Percentiles rank a stretch among this genome's conserved stretches.
Conservation (phyloP, 2,888 invertebrate genomes). For the Drosophila mercatorum region DNA sequence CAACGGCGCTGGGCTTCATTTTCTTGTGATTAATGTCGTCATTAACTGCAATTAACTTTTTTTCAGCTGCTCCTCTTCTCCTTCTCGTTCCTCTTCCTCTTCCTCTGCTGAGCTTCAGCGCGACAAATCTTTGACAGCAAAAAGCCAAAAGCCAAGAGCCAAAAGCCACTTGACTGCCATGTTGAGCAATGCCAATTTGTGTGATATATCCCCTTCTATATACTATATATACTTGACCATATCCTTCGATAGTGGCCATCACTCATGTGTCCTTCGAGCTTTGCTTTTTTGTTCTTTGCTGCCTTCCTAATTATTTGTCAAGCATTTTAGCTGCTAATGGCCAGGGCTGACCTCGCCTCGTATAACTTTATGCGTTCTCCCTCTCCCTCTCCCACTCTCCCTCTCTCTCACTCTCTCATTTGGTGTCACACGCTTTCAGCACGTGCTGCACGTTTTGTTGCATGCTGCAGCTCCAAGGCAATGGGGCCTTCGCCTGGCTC, state of each 20-base stretch:
- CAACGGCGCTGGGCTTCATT: constrained; percentile 77
- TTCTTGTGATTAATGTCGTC: constrained; percentile 84
- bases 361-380: neutral
- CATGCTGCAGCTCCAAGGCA: neutral
- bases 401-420: constrained; percentile 8
- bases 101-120: constrained; percentile 39
- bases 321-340: constrained; percentile 69
- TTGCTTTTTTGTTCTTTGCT: constrained; percentile 9
- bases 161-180: constrained; percentile 70
- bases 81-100: constrained; percentile 18
- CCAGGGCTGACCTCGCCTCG: constrained; percentile 61
- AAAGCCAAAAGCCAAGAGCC: constrained; percentile 51
- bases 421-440: constrained; percentile 32
- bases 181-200: constrained; percentile 76
- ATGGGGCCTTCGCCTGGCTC: neutral
- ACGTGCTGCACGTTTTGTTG: constrained; percentile 35
- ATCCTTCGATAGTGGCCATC: constrained; percentile 68
- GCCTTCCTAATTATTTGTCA: constrained; percentile 71
- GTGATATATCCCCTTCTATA: constrained; percentile 52
- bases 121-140: constrained; percentile 69
- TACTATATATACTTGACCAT: constrained; percentile 27
- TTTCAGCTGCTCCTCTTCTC: constrained; percentile 14
- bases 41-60: constrained; percentile 84
- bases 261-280: constrained; percentile 56
- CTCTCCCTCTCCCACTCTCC: neutral